phyloP scores from a whole-genome alignment of 2,797 vertebrate genomes.

The Octomys mimax region DNA sequence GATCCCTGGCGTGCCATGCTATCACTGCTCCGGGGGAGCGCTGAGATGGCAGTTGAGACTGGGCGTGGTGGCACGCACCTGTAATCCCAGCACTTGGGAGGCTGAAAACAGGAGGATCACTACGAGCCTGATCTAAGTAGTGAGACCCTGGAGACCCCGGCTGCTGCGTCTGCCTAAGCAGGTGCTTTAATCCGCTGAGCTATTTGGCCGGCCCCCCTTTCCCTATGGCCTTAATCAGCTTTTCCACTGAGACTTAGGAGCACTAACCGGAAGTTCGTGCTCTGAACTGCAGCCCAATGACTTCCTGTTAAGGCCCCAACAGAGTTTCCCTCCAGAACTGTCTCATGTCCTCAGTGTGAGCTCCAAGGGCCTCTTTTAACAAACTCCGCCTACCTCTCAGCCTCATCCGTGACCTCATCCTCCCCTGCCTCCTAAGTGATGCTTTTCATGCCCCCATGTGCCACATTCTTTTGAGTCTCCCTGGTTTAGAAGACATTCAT shows the following conservation, averaged over 20 bases:
- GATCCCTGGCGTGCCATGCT: too few species aligned
- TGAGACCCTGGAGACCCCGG: too few species aligned
- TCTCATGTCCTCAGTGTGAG: not conserved
- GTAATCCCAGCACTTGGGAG: too few species aligned
- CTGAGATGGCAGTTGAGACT: too few species aligned
- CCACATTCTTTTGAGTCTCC: not conserved
- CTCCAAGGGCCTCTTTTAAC: not conserved
- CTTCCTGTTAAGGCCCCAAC: not conserved
- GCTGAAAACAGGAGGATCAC: too few species aligned
- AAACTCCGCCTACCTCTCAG: too few species aligned
- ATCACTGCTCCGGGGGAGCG: too few species aligned
- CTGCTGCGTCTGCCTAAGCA: too few species aligned
- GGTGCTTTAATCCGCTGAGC: too few species aligned
- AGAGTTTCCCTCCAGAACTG: not conserved
- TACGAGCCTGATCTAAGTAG: too few species aligned
- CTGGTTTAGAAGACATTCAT: not conserved
- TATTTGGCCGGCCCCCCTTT: not conserved
- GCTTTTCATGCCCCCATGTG: not conserved
- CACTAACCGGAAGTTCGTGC: not conserved
- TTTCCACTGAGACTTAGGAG: not conserved
- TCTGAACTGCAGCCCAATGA: not conserved
- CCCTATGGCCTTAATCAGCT: not conserved
- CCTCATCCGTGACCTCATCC: not conserved
- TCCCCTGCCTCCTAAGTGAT: not conserved
- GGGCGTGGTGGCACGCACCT: too few species aligned